phyloP scores from a whole-genome alignment of 2,113 vertebrate genomes.

The Epinephelus moara region DNA sequence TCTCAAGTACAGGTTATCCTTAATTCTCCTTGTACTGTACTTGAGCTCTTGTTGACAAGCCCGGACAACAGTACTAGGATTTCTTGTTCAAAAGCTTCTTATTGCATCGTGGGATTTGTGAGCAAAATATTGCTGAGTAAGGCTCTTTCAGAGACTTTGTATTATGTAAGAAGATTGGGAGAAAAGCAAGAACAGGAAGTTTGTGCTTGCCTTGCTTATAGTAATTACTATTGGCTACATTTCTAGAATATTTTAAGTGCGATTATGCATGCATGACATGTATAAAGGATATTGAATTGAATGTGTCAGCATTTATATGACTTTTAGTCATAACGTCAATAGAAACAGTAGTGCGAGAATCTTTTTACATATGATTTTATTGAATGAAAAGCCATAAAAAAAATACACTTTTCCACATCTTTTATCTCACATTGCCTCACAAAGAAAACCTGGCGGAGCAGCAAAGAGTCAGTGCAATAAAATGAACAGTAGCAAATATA shows the following conservation, averaged over 20 bases:
- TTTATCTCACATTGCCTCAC: neutral
- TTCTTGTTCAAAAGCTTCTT: conserved; percentile 37
- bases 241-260: conserved; percentile 1
- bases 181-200: conserved; percentile 8
- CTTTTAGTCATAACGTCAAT: neutral
- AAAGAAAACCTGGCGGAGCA: neutral
- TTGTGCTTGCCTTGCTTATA: neutral
- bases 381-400: neutral
- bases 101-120: conserved; percentile 14
- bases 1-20: neutral
- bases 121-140: conserved; percentile 37
- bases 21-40: neutral
- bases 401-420: neutral
- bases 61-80: neutral
- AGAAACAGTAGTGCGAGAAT: neutral
- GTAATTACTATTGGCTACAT: neutral
- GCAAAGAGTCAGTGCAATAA: neutral
- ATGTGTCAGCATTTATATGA: neutral
- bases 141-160: conserved; percentile 16
- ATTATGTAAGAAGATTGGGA: conserved; percentile 56
- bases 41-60: neutral
- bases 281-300: neutral
- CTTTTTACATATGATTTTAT: conserved; percentile 30
- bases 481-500: neutral
- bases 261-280: neutral